A percentile compares a stretch with the other conserved stretches of the same genome.
Conservation (phyloP, 1,140 invertebrate genomes). For the Aphaenogaster floridana region DNA sequence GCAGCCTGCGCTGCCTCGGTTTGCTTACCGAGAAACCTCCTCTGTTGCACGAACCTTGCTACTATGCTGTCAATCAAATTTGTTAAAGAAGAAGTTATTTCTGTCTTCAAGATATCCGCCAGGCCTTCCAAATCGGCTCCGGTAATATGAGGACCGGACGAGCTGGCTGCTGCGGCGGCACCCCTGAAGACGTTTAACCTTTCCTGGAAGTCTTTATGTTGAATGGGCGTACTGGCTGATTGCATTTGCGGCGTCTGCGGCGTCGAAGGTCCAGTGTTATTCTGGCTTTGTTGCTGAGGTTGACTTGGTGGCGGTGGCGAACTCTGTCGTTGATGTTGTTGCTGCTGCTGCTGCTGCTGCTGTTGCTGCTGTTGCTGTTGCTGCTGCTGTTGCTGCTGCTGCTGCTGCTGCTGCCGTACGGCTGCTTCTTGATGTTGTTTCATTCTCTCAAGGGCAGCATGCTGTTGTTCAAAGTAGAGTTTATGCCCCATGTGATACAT, state of each 20-base stretch:
- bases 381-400: slow-evolving; percentile 79
- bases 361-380: slow-evolving; percentile 82
- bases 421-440: slow-evolving; percentile 88
- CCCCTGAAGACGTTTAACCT: slow-evolving; percentile 84
- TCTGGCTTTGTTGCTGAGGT: slow-evolving; percentile 83
- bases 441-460: slow-evolving; percentile 87
- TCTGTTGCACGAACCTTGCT: slow-evolving; percentile 93
- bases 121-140: slow-evolving; percentile 94
- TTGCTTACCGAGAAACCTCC: slow-evolving; percentile 92
- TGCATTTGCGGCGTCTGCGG: slow-evolving; percentile 80
- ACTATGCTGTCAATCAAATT: slow-evolving; percentile 96
- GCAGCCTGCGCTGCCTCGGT: slow-evolving; percentile 91
- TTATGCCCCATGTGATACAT: slow-evolving; percentile 86
- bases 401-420: slow-evolving; percentile 83
- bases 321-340: slow-evolving; percentile 85
- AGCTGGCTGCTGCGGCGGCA: slow-evolving; percentile 79
- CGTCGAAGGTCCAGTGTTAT: slow-evolving; percentile 81
- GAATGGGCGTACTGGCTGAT: slow-evolving; percentile 85
- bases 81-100: slow-evolving; percentile 94
- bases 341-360: slow-evolving; percentile 82
- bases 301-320: slow-evolving; percentile 86
- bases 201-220: slow-evolving; percentile 86
- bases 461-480: slow-evolving; percentile 86
- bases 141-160: slow-evolving; percentile 89
- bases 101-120: slow-evolving; percentile 95